Percentiles rank a stretch among this genome's conserved stretches.
Conservation (phyloP, 2,113 vertebrate species). For the Ophthalmolycus amberensis region DNA sequence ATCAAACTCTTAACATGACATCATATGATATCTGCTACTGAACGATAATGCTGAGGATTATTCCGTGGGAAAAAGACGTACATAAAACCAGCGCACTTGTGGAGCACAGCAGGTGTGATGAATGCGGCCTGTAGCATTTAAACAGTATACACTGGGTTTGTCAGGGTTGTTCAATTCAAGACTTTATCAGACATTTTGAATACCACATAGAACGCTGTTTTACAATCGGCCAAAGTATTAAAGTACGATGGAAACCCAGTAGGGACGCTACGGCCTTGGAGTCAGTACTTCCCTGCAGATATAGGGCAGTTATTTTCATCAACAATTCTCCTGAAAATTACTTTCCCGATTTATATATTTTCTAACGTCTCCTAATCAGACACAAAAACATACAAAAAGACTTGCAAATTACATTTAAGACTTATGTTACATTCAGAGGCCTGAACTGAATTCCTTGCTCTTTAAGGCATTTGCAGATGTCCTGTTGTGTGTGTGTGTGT, state of each 20-base stretch:
- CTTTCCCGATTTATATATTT: background rate
- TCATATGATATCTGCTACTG: slow-evolving; percentile 28
- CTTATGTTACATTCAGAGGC: no score
- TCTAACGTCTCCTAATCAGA: slow-evolving; percentile 14
- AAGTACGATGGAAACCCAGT: background rate
- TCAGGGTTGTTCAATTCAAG: background rate
- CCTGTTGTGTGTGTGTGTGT: background rate
- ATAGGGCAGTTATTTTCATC: background rate
- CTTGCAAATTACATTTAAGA: background rate
- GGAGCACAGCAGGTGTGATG: slow-evolving; percentile 9
- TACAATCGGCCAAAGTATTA: background rate
- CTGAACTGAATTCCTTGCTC: background rate
- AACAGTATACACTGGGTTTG: background rate
- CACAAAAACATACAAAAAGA: background rate
- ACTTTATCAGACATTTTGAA: background rate
- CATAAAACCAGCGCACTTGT: background rate
- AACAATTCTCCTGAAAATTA: background rate
- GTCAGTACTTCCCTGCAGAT: no score
- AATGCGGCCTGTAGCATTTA: slow-evolving; percentile 15
- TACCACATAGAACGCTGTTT: background rate
- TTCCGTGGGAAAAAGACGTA: slow-evolving; percentile 15
- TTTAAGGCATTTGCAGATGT: background rate
- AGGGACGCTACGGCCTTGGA: background rate
- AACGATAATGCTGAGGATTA: slow-evolving; percentile 25
- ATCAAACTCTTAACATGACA: slow-evolving; percentile 29